Evolutionary conservation across 2,888 invertebrate species (phyloP), one percentile per base, ranked within the genome.

Genomic region (Azorinus chamasolen): DNA sequence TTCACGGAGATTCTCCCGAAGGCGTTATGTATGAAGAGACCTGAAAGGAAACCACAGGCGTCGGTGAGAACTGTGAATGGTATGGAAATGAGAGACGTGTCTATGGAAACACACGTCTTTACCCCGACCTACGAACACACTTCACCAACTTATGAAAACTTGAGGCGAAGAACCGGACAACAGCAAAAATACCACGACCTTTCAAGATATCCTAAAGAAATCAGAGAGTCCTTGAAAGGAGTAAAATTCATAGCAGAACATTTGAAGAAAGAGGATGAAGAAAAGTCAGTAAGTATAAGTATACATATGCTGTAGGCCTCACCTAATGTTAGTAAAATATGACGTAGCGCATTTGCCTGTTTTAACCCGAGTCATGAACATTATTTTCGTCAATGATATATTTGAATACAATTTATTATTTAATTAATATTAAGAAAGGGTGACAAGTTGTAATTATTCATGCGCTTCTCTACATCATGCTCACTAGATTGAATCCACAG

Each of bases 1-100:
- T 98, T 98, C 94, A 97, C 98, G 83, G 97, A 98, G 93, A 96
- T 98, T 89, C 95, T 99, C 87, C 99, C 98, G 10, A 95, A 97
- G 88, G 95, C 98, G 88, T 95, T 98, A 70, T 97, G 97, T 86
- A 98, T 98, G 96, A 96, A 96, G 90, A 95, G 98, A 90, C 98
- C 98, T 27, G 55, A 78, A 22, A 83, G 85, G 18, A 66, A 79
- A 14, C 76, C 69, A 25, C 79, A 69, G 20, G 84, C 84, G 12
- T 61, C 82, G 6, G 75, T 87, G 4, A 82, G 89, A 18, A 88
- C 88, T 8, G 87, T 84, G 41, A 90, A 89, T 55, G 91, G 90
- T 6, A 84, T 88, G 20, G 92, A 91, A 69, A 84, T 89, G 59
- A 75, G 89, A 27, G 89, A 91, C 25, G 43, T 69, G 5, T 37